These are phyloP conservation scores for Reticulitermes lucifugus DNA, from an alignment of 2,888 invertebrate species.

Conservation along the genomic window DNA sequence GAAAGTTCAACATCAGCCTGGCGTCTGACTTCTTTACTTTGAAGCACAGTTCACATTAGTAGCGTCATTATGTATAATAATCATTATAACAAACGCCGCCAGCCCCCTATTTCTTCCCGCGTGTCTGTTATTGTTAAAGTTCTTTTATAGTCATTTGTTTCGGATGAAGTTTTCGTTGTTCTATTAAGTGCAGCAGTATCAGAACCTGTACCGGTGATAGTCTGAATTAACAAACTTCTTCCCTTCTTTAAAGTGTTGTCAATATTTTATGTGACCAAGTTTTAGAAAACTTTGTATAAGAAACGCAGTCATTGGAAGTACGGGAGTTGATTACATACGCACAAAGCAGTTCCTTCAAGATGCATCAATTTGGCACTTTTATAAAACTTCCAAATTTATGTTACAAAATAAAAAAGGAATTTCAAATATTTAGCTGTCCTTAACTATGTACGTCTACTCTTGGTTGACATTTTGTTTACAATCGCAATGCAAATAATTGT, in stretches of 20 bases:
- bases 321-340: not conserved
- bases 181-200: constrained; percentile 28
- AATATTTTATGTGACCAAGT: not conserved
- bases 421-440: too few relatives aligned
- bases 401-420: too few relatives aligned
- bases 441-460: too few relatives aligned
- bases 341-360: not conserved
- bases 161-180: constrained; percentile 4
- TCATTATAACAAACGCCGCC: not conserved
- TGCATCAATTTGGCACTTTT: not conserved
- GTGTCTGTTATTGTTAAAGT: constrained; percentile 7
- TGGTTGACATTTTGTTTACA: too few relatives aligned
- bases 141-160: constrained; percentile 33
- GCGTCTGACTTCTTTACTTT: not conserved
- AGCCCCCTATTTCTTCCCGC: not conserved
- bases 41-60: not conserved
- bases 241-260: not conserved
- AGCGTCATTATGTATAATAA: not conserved
- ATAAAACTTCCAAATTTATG: too few relatives aligned
- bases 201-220: not conserved
- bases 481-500: too few relatives aligned
- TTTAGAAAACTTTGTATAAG: not conserved
- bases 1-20: not conserved
- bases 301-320: not conserved
- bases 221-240: not conserved